These are phyloP conservation scores for Propsilocerus akamusi DNA, from an alignment of 1,140 invertebrate species.

Conservation along the genomic window DNA sequence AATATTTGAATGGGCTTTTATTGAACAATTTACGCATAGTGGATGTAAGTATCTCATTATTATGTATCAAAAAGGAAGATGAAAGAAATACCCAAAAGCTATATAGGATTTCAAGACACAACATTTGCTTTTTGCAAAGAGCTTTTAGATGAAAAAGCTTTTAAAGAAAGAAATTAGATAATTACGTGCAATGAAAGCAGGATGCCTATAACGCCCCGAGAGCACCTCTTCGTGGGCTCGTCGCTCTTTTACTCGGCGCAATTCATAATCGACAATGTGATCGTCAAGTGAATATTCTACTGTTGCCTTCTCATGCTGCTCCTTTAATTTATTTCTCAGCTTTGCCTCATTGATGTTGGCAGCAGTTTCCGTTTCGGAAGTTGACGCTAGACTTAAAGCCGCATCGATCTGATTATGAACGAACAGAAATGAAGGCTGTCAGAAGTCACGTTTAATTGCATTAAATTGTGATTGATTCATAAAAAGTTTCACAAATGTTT, in stretches of 20 bases:
- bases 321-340: slow-evolving; percentile 19
- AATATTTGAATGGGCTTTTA: no score
- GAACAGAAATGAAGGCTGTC: not conserved
- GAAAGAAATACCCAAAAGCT: no score
- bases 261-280: slow-evolving; percentile 20
- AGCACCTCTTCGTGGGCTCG: slow-evolving; percentile 23
- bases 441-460: no score
- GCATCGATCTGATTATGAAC: not conserved
- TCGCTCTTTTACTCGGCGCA: slow-evolving; percentile 18
- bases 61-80: no score
- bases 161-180: no score
- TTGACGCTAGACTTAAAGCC: not conserved
- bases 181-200: slow-evolving; percentile 20
- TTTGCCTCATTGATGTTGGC: slow-evolving; percentile 7
- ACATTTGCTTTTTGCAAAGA: no score
- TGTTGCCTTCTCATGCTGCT: slow-evolving; percentile 17
- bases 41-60: no score
- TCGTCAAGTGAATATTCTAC: not conserved
- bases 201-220: slow-evolving; percentile 21
- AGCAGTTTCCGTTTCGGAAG: not conserved
- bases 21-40: no score
- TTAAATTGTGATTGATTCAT: no score
- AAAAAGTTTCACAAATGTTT: no score
- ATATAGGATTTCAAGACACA: no score
- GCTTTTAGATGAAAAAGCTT: no score